A percentile compares a stretch with the other conserved stretches of the same genome.
phyloP scores from a whole-genome alignment of 2,797 vertebrate genomes.

The Sorex maritimensis region DNA sequence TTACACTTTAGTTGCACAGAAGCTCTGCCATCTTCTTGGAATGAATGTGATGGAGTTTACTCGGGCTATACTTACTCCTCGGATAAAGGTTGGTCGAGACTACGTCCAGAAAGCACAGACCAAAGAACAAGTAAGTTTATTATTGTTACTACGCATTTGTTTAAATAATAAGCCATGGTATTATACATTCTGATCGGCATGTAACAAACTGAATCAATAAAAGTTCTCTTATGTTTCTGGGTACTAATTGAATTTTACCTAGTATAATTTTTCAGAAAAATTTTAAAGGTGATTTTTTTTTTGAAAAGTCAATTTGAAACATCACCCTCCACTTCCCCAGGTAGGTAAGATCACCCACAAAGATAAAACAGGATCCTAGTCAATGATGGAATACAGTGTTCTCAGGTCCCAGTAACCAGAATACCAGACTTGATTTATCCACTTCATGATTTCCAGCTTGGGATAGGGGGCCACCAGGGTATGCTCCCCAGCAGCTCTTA shows the following conservation, averaged over 20 bases:
- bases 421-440: rapidly evolving
- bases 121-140: constrained; percentile 95
- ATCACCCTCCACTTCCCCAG: not conserved
- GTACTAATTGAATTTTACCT: not conserved
- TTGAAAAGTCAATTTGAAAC: constrained; percentile 41
- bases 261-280: not conserved
- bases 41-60: constrained; percentile 95
- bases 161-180: not conserved
- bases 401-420: no score
- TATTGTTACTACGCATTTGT: not conserved
- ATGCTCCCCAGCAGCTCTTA: no score
- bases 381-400: no score
- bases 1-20: constrained; percentile 95
- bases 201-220: not conserved
- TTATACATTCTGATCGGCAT: not conserved
- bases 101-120: constrained; percentile 99
- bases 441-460: not conserved
- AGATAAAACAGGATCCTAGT: not conserved
- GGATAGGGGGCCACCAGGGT: no score
- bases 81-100: constrained; percentile 97
- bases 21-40: constrained; percentile 94
- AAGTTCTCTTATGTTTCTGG: not conserved
- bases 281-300: constrained; percentile 29
- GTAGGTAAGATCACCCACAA: not conserved
- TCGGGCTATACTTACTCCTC: constrained; percentile 93